A percentile compares a stretch with the other conserved stretches of the same genome.
These are phyloP conservation scores for Steinernema feltiae DNA, from an alignment of 1,140 invertebrate species.

Conservation along the genomic window DNA sequence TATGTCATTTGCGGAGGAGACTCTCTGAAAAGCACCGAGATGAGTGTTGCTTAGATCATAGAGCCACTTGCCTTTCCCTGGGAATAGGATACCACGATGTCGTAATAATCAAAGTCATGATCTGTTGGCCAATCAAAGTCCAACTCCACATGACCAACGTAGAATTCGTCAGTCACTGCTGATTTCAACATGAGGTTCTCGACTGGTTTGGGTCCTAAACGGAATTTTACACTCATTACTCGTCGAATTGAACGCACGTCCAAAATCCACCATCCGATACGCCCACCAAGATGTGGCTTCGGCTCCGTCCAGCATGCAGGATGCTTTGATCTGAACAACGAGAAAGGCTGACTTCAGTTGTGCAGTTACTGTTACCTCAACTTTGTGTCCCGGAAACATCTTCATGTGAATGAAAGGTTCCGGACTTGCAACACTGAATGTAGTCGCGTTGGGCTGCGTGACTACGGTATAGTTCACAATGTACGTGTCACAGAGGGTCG, in stretches of 20 bases:
- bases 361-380: constrained; percentile 18
- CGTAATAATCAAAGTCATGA: constrained; percentile 43
- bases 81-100: constrained; percentile 44
- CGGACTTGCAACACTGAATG: constrained; percentile 28
- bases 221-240: constrained; percentile 18
- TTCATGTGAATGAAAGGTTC: constrained; percentile 16
- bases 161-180: constrained; percentile 46
- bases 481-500: constrained; percentile 45
- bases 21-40: constrained; percentile 38
- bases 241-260: constrained; percentile 31
- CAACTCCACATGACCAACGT: constrained; percentile 42
- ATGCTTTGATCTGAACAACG: constrained; percentile 38
- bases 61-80: constrained; percentile 42
- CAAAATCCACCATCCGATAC: constrained; percentile 45
- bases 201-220: constrained; percentile 43
- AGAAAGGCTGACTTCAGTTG: constrained; percentile 12
- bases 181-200: constrained; percentile 35
- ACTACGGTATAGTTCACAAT: constrained; percentile 47
- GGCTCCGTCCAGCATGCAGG: constrained; percentile 49
- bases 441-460: constrained; percentile 19
- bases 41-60: too few relatives aligned
- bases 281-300: constrained; percentile 48
- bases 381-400: constrained; percentile 31
- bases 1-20: constrained; percentile 33
- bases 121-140: constrained; percentile 41